Evolutionary conservation across 2,797 vertebrate species (phyloP).

Genomic region (Spinus pinus): DNA sequence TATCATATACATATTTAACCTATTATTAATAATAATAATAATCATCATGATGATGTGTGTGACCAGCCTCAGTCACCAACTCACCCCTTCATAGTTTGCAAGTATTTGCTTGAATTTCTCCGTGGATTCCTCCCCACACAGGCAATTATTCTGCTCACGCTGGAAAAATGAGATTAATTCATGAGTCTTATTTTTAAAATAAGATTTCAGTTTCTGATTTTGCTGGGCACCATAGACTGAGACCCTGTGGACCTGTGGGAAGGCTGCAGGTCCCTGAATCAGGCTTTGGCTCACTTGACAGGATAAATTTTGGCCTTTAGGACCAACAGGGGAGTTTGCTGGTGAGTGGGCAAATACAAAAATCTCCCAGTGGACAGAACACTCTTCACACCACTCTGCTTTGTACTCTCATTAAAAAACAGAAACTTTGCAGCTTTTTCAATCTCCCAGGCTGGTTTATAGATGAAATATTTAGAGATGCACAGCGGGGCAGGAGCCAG

Average conservation of each 20-base stretch:
- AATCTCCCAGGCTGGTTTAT: background rate
- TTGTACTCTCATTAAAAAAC: background rate
- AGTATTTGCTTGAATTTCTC: conserved; percentile 66
- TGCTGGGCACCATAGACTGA: background rate
- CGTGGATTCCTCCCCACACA: conserved; percentile 62
- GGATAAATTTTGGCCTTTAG: background rate
- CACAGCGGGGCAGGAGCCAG: background rate
- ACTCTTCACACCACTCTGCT: background rate
- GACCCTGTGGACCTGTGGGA: background rate
- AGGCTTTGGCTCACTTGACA: background rate
- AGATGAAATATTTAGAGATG: accelerated
- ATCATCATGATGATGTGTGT: background rate
- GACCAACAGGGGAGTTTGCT: background rate
- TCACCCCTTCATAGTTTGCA: conserved; percentile 63
- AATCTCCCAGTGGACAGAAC: accelerated
- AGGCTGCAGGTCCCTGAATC: background rate
- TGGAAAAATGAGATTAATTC: conserved; percentile 2
- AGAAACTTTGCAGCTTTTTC: background rate
- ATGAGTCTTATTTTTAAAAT: background rate
- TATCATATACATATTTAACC: too few relatives aligned
- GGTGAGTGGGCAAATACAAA: background rate
- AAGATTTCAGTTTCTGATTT: background rate
- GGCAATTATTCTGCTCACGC: conserved; percentile 40
- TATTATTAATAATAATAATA: too few relatives aligned
- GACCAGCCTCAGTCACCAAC: background rate